These are phyloP conservation scores for Esperia sulphurella DNA, from an alignment of 2,888 invertebrate genomes.

Conservation along the genomic window DNA sequence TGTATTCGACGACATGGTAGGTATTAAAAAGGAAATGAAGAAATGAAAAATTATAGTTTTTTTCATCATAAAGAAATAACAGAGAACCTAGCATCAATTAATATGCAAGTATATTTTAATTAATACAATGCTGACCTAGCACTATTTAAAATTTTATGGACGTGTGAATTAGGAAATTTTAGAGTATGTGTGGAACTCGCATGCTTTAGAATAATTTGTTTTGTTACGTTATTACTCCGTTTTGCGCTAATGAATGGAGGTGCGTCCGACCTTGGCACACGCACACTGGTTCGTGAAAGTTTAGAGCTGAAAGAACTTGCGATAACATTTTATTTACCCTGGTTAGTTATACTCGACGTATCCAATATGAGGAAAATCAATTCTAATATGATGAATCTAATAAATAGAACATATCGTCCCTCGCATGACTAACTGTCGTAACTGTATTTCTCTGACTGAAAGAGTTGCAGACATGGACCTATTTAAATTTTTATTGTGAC, in stretches of 20 bases:
- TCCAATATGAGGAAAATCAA: too few relatives aligned
- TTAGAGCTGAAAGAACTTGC: neutral
- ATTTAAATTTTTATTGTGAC: too few relatives aligned
- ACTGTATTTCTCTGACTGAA: too few relatives aligned
- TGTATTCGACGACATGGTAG: too few relatives aligned
- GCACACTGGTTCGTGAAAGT: neutral
- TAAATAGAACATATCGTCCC: too few relatives aligned
- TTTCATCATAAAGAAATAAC: too few relatives aligned
- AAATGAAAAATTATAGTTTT: too few relatives aligned
- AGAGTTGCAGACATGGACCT: too few relatives aligned
- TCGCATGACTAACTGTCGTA: too few relatives aligned
- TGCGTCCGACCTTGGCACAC: slow-evolving; percentile 1
- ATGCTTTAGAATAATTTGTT: neutral
- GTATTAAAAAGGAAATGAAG: too few relatives aligned
- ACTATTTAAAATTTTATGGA: neutral
- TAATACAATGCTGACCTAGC: neutral
- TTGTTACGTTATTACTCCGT: neutral
- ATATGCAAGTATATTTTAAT: neutral
- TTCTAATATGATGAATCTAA: too few relatives aligned
- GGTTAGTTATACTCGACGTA: neutral
- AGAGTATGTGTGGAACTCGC: neutral
- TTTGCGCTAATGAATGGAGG: neutral
- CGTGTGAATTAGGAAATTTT: neutral
- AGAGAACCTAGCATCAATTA: neutral
- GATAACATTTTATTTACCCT: neutral